Conservation (phyloP, 2,797 vertebrate genomes). For the Coregonus suidteri region DNA sequence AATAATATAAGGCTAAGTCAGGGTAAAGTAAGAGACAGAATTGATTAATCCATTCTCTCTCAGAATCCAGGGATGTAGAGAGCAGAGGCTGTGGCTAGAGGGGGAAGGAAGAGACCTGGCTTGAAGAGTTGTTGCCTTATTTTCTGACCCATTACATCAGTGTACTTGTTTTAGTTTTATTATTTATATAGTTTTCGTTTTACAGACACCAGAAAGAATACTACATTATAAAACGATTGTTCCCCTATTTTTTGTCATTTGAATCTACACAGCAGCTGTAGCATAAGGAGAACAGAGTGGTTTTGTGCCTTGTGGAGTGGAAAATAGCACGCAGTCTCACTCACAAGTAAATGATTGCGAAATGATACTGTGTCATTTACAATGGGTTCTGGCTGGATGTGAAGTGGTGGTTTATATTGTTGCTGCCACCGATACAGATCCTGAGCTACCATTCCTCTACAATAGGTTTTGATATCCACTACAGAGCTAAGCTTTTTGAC, state of each 20-base stretch:
- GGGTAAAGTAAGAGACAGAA: background rate
- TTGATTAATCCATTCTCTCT: background rate
- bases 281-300: background rate
- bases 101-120: background rate
- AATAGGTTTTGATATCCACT: slow-evolving; percentile 45
- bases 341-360: slow-evolving; percentile 52
- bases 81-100: background rate
- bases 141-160: background rate
- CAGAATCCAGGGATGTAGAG: background rate
- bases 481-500: slow-evolving; percentile 40
- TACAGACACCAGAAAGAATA: background rate
- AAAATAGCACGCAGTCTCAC: slow-evolving; percentile 62
- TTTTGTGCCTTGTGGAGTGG: slow-evolving; percentile 63
- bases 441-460: slow-evolving; percentile 39
- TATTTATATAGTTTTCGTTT: background rate
- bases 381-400: slow-evolving; percentile 53
- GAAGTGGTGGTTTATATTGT: slow-evolving; percentile 50
- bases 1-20: background rate
- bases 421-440: slow-evolving; percentile 46
- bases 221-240: background rate
- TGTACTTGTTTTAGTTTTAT: background rate
- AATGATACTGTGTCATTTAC: slow-evolving; percentile 43
- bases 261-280: slow-evolving; percentile 30
- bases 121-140: background rate
- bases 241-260: slow-evolving; percentile 49